Base-by-base conservation (phyloP, 2,797 vertebrate genomes). In the Anableps anableps region DNA sequence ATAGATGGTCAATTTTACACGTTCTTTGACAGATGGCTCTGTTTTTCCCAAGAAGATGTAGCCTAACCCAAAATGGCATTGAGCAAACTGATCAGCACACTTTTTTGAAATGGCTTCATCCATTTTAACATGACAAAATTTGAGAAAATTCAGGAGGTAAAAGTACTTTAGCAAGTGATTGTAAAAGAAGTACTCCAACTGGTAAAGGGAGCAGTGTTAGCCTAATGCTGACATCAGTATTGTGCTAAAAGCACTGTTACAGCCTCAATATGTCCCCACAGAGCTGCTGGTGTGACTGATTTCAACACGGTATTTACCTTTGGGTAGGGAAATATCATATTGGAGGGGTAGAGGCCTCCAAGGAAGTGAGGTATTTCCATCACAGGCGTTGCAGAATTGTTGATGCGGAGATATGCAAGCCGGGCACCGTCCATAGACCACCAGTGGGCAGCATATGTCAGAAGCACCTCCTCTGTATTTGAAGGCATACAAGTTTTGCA, bases 301-400 rank as follows among this genome's bases (percentile, higher is more conserved):
- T 74, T 70, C 11, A 14, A 48, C 74, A 36, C 8, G 11, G 43
- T 66, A 26, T 70, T 91, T 88, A 97, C 97, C 96, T 97, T 97
- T 9, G 97, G 96, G 84, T 97, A 97, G 0, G 95, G 95, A 83
- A 96, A 96, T 85, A 95, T 76, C 13, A 90, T 72, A 76, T 95
- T 96, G 80, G 95, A 93, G 9, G 97, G 96, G 87, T 97, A 97
- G 75, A 95, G 91, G 68, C 96, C 94, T 3, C 96, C 96, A 72
- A 97, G 81, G 88, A 96, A 97, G 83, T 95, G 95, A 48, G 96
- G 95, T 82, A 97, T 95, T 86, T 97, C 97, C 96, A 97, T 97
- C 81, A 94, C 89, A 58, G 96, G 96, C 19, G 97, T 97, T 77
- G 92, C 94, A 16, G 96, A 95, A 91, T 97, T 96, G 91, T 97